Conservation (phyloP, 2,113 vertebrate species). For the Zosterops borbonicus region DNA sequence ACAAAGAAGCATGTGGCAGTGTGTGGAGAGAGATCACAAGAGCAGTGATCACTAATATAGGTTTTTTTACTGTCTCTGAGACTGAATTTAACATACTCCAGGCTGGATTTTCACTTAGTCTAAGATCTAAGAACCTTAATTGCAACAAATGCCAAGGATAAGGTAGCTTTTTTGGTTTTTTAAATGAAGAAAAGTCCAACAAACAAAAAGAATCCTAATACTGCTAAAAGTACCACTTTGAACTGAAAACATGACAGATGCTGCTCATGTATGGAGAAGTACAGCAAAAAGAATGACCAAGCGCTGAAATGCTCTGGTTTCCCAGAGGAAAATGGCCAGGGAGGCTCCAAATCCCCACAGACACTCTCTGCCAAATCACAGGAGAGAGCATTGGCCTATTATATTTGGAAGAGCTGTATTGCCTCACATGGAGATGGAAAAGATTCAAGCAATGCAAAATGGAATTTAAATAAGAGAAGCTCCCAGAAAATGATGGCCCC, state of each 20-base stretch:
- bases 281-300: neutral
- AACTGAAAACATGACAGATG: neutral
- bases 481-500: slow-evolving; percentile 5
- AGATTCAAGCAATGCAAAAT: neutral
- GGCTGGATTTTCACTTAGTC: neutral
- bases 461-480: slow-evolving; percentile 48
- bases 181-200: neutral
- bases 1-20: neutral
- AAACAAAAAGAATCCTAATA: neutral
- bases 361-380: neutral
- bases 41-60: accelerated
- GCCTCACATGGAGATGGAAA: slow-evolving; percentile 56
- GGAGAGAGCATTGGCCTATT: neutral
- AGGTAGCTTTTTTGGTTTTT: neutral
- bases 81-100: neutral
- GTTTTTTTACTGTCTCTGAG: neutral
- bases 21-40: neutral
- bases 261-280: neutral
- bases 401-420: neutral
- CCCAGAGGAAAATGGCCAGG: neutral
- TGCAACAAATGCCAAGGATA: neutral
- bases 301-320: neutral
- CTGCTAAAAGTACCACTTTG: neutral
- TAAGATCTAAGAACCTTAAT: neutral
- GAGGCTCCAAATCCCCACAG: neutral